phyloP scores from a whole-genome alignment of 2,113 vertebrate genomes.

The Lampris incognitus region DNA sequence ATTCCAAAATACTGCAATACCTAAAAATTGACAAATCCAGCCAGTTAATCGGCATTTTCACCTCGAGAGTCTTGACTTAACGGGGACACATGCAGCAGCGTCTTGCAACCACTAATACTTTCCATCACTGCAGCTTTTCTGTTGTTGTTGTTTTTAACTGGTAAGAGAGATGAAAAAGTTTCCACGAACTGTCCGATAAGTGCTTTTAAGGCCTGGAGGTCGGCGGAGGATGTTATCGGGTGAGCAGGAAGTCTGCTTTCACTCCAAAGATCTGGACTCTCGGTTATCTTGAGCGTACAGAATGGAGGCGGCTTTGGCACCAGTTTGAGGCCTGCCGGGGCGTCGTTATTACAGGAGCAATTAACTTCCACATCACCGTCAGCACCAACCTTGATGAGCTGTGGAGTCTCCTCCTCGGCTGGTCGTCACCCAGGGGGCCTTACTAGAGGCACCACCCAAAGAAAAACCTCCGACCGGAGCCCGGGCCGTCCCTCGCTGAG shows the following conservation, averaged over 20 bases:
- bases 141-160: background rate
- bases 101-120: no score
- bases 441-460: conserved; percentile 2
- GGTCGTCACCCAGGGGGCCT: background rate
- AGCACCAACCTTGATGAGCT: conserved; percentile 42
- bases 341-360: conserved; percentile 25
- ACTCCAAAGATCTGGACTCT: conserved; percentile 55
- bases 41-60: no score
- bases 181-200: conserved; percentile 13
- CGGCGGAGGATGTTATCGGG: conserved; percentile 51
- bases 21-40: no score
- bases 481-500: background rate
- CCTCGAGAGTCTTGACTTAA: no score
- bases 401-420: conserved; percentile 5
- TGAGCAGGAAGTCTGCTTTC: conserved; percentile 62
- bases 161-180: background rate
- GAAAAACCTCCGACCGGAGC: conserved; percentile 20
- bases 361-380: conserved; percentile 30
- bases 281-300: conserved; percentile 36
- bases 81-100: no score
- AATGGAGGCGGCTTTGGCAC: no score
- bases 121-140: background rate
- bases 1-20: no score
- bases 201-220: conserved; percentile 56
- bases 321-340: background rate